Percentiles rank a stretch among this genome's conserved stretches.
Evolutionary conservation across 2,888 invertebrate genomes (phyloP).

Genomic region (Dione juno): DNA sequence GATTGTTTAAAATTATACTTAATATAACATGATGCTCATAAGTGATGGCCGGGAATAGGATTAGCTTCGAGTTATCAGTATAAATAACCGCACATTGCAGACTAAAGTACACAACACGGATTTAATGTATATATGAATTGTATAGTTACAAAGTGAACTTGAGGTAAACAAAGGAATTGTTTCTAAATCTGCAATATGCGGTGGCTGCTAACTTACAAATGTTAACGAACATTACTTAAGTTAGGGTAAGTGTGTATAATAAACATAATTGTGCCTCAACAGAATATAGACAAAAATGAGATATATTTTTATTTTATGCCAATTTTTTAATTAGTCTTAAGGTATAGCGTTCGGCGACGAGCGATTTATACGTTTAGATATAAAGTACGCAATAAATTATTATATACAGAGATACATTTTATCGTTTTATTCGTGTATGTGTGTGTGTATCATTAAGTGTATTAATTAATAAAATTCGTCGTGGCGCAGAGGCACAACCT

Average conservation of each 20-base stretch:
- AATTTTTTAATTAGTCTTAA: constrained; percentile 51
- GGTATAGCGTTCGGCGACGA: constrained; percentile 40
- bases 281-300: constrained; percentile 49
- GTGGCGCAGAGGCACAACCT: background rate
- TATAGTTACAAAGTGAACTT: background rate
- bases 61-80: constrained; percentile 10
- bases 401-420: constrained; percentile 42
- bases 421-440: constrained; percentile 24
- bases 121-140: constrained; percentile 14
- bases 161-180: background rate
- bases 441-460: background rate
- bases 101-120: background rate
- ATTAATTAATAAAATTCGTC: background rate
- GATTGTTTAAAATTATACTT: constrained; percentile 32
- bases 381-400: constrained; percentile 50
- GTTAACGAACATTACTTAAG: constrained; percentile 40
- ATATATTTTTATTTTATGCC: constrained; percentile 54
- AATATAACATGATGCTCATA: constrained; percentile 25
- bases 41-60: constrained; percentile 27
- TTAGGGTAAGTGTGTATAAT: constrained; percentile 45
- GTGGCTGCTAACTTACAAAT: constrained; percentile 33
- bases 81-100: too few species aligned
- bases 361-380: constrained; percentile 45
- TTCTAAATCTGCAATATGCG: background rate
- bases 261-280: constrained; percentile 52